A percentile compares a stretch with the other conserved stretches of the same genome.
Conservation (phyloP, 2,113 vertebrate genomes). For the Procapra przewalskii region DNA sequence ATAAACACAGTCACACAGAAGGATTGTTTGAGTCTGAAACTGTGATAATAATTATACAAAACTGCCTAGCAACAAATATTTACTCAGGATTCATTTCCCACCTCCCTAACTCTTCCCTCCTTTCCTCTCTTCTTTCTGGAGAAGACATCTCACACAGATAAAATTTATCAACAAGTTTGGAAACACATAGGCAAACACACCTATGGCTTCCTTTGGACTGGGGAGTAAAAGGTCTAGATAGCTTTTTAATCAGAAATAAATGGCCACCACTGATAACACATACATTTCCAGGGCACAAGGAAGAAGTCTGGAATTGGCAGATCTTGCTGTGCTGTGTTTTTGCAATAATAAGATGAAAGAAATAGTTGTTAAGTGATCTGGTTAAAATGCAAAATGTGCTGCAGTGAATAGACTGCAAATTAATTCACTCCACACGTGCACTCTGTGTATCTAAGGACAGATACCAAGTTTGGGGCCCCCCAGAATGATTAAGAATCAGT, state of each 20-base stretch:
- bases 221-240: not conserved
- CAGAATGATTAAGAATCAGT: not conserved
- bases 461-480: not conserved
- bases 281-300: not conserved
- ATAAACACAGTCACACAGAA: not conserved
- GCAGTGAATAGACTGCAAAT: not conserved
- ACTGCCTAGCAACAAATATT: not conserved
- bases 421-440: not conserved
- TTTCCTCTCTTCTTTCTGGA: not conserved
- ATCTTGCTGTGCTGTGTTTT: not conserved
- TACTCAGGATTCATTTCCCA: not conserved
- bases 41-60: not conserved
- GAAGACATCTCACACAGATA: not conserved
- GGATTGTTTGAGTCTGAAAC: not conserved
- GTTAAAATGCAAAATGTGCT: not conserved
- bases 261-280: not conserved
- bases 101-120: not conserved
- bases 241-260: not conserved
- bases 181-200: not conserved
- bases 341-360: not conserved
- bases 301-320: not conserved
- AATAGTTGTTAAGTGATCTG: not conserved
- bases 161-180: not conserved
- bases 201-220: not conserved
- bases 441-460: not conserved